Percentiles rank a stretch among this genome's conserved stretches.
phyloP scores from a whole-genome alignment of 2,797 vertebrate genomes.

The Chlorospingus semifuscus region DNA sequence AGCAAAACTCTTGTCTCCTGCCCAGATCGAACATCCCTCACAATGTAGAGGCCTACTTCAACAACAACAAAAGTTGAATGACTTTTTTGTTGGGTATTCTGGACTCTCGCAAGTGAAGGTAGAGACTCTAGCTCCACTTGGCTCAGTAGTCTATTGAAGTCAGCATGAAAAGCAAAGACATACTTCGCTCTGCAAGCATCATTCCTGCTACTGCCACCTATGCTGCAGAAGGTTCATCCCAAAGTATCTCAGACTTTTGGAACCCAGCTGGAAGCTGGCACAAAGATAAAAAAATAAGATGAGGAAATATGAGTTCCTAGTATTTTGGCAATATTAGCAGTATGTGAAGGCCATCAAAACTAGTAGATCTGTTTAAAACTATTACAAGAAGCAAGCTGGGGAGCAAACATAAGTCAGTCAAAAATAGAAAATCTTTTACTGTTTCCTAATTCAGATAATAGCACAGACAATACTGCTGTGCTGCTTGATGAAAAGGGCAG shows the following conservation, averaged over 20 bases:
- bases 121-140: not conserved
- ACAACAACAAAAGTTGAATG: not conserved
- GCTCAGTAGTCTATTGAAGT: not conserved
- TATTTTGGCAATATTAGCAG: not conserved
- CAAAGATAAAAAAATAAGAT: not conserved
- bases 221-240: not conserved
- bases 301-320: not conserved
- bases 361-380: not conserved
- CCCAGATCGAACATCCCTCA: not conserved
- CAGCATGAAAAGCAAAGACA: not conserved
- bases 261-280: not conserved
- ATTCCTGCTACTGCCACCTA: not conserved
- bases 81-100: not conserved
- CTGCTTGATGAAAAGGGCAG: not conserved
- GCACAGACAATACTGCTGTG: not conserved
- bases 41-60: not conserved
- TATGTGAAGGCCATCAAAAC: not conserved
- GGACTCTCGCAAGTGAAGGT: not conserved
- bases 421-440: not conserved
- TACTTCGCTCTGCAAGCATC: not conserved
- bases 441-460: not conserved
- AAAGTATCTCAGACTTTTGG: not conserved
- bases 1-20: not conserved
- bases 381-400: not conserved
- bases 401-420: not conserved